Conservation (phyloP, 2,888 invertebrate genomes). For the Empis stercorea region DNA sequence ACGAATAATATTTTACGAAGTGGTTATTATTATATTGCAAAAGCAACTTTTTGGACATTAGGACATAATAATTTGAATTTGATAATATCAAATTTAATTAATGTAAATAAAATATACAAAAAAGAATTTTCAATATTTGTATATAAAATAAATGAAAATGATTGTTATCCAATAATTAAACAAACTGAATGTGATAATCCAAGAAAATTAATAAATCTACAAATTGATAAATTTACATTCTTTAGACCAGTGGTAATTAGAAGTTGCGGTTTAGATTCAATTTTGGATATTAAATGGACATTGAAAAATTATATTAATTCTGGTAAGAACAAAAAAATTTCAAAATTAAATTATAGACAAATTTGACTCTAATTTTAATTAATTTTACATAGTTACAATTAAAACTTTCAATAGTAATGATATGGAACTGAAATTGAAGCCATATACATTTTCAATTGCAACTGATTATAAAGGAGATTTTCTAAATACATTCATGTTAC, state of each 20-base stretch:
- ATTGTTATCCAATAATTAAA: slow-evolving; percentile 6
- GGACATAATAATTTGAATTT: slow-evolving; percentile 3
- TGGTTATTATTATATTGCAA: slow-evolving; percentile 3
- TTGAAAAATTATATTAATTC: slow-evolving; percentile 7
- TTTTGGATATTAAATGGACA: slow-evolving; percentile 4
- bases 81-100: slow-evolving; percentile 1
- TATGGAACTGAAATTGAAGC: too few relatives aligned
- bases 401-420: too few relatives aligned
- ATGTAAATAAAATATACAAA: neutral
- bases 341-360: too few relatives aligned
- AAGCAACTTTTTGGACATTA: neutral
- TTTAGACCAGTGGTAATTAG: slow-evolving; percentile 5
- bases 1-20: slow-evolving; percentile 1
- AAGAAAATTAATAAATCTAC: neutral
- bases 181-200: slow-evolving; percentile 3
- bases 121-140: neutral
- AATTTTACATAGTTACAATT: too few relatives aligned
- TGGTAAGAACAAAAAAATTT: neutral
- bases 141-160: neutral
- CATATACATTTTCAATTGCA: too few relatives aligned
- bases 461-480: too few relatives aligned
- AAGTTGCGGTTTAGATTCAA: slow-evolving; percentile 7
- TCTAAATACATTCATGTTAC: too few relatives aligned
- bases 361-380: too few relatives aligned
- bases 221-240: slow-evolving; percentile 3